Evolutionary conservation across 2,113 vertebrate genomes (phyloP), one percentile per base, ranked within the genome.

Genomic region (Puma concolor): DNA sequence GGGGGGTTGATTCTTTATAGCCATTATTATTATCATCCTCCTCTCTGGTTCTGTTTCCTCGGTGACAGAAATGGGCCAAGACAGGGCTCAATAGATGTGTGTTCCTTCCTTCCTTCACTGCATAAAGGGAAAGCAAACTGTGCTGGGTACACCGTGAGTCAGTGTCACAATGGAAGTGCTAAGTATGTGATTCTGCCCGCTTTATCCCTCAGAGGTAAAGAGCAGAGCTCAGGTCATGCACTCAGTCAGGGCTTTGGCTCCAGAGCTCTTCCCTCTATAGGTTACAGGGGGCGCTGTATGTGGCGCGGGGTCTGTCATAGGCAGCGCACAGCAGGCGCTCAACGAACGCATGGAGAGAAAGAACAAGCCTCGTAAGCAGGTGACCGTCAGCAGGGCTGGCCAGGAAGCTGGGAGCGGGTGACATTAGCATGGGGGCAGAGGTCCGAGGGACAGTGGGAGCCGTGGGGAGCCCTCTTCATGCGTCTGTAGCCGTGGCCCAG

Each of bases 11-110:
- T 23, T 41, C 7, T 57, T 76, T 13, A 33, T 1, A 29, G 50
- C 12, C 52, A 2, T 21, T 21, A 6, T 21, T 17, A 2, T 16
- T 19, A 15, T 44, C 16, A 4, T 7, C 44, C 50, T 0, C 44
- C 36, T 93, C 50, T 86, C 41, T 31, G 69, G 14, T 54, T 54
- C n/a, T 93, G 54, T 52, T 36, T 93, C 79, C 29, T 87, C 38
- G 7, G 4, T 23, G 48, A 31, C 74, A 90, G 60, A 36, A 1
- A 21, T 67, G 44, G 57, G 50, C 52, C 67, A 67, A 41, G 44
- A 71, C 4, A 13, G 54, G 52, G 69, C 72, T 69, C 76, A 15
- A 5, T 19, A 38, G n/a, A 19, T 38, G 80, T 38, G 60, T 15
- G 21, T 4, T 81, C 15, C 7, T 19, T 60, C 80, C 38, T 92